Evolutionary conservation across 1,140 invertebrate species (phyloP).

Genomic region (Euura lappo): DNA sequence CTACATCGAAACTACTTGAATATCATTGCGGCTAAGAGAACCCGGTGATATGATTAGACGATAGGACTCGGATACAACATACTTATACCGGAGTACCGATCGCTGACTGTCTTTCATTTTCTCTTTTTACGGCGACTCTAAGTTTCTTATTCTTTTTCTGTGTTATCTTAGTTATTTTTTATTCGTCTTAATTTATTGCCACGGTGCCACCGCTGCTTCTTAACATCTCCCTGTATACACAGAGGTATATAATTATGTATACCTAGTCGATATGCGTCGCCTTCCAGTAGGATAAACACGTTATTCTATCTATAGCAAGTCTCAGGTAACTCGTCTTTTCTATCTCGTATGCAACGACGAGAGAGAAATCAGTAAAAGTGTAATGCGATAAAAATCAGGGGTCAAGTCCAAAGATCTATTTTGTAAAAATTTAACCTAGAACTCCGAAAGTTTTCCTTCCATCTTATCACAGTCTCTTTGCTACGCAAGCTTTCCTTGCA

Average conservation of each 20-base stretch:
- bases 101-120: background rate
- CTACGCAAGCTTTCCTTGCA: too few species aligned
- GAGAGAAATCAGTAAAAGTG: constrained; percentile 6
- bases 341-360: background rate
- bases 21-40: background rate
- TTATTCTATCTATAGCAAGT: background rate
- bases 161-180: background rate
- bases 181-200: background rate
- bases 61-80: too few species aligned
- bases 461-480: too few species aligned
- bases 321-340: background rate
- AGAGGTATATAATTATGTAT: background rate
- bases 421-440: background rate
- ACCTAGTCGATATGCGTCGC: background rate
- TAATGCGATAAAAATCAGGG: background rate
- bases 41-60: background rate
- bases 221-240: background rate
- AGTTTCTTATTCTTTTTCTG: background rate
- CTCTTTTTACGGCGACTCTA: background rate
- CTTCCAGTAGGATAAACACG: background rate
- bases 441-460: background rate
- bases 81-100: background rate
- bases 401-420: background rate
- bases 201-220: background rate
- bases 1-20: background rate